Evolutionary conservation across 92 coral and sea anemone species (phyloP).

Genomic region (Palythoa grandiflora): DNA sequence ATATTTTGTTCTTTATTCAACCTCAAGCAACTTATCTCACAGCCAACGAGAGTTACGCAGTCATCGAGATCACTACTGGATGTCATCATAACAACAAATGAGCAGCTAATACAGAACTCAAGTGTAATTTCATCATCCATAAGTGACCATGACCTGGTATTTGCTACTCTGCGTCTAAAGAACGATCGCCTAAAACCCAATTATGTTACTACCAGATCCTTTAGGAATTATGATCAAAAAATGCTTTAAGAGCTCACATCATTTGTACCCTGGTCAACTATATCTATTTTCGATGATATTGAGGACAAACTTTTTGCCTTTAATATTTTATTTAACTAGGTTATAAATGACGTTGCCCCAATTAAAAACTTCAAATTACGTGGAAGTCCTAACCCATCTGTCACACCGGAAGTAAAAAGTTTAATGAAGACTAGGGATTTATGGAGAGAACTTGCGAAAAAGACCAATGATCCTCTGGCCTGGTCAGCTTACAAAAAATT

Average conservation of each 20-base stretch:
- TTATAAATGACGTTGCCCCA: conserved; percentile 13
- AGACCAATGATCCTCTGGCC: conserved; percentile 17
- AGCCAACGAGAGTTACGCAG: conserved; percentile 28
- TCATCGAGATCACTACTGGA: conserved; percentile 13
- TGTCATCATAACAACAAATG: conserved; percentile 17
- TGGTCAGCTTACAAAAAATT: conserved; percentile 20
- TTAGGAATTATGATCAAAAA: conserved; percentile 38
- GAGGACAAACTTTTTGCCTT: conserved; percentile 6
- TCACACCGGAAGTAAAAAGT: background rate
- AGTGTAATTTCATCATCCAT: conserved; percentile 40
- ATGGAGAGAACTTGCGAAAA: conserved; percentile 18
- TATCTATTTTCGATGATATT: conserved; percentile 34
- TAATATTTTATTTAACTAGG: conserved; percentile 38
- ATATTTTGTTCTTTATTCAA: background rate
- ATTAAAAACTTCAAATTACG: background rate
- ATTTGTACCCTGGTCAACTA: conserved; percentile 38
- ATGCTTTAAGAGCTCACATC: conserved; percentile 29
- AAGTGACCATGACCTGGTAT: conserved; percentile 38
- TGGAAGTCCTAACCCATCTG: background rate
- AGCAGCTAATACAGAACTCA: conserved; percentile 22
- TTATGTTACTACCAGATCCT: conserved; percentile 36
- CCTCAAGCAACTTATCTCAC: conserved; percentile 22
- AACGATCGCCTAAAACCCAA: conserved; percentile 35
- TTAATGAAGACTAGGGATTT: conserved; percentile 15
- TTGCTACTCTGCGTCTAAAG: conserved; percentile 39